Evolutionary conservation across 2,797 vertebrate genomes (phyloP).

Genomic region (Catostomus latipinnis): DNA sequence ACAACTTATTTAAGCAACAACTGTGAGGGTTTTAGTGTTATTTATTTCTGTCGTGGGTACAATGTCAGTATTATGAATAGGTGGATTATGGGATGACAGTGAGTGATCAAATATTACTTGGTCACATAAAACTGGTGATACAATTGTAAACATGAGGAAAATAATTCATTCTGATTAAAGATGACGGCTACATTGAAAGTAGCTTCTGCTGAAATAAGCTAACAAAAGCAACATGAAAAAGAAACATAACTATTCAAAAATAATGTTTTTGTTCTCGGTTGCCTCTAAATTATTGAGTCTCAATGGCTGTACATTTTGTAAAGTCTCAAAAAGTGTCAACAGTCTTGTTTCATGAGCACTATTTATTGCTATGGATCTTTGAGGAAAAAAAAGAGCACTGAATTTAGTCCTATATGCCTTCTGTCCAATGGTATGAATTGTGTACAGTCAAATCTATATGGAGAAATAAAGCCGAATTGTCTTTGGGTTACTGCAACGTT

Average conservation of each 20-base stretch:
- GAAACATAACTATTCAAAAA: conserved; percentile 23
- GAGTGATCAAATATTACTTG: background rate
- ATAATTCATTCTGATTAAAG: background rate
- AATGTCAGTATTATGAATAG: conserved; percentile 27
- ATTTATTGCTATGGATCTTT: conserved; percentile 94
- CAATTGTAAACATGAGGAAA: conserved; percentile 7
- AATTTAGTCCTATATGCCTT: conserved; percentile 90
- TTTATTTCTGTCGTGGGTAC: conserved; percentile 22
- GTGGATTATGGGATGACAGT: conserved; percentile 23
- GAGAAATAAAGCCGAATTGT: conserved; percentile 89
- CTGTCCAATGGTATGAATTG: conserved; percentile 89
- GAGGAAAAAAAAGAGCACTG: conserved; percentile 80
- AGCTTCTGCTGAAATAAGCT: background rate
- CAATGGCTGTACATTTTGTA: conserved; percentile 96
- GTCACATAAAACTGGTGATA: conserved; percentile 30
- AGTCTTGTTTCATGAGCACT: conserved; percentile 86
- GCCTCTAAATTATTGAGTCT: conserved; percentile 76
- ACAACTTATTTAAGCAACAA: conserved; percentile 9
- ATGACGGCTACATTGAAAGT: background rate
- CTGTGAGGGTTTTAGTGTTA: conserved; percentile 7
- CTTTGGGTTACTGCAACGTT: conserved; percentile 78
- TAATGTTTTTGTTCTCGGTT: conserved; percentile 51
- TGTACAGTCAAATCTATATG: conserved; percentile 87
- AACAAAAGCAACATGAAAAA: conserved; percentile 26
- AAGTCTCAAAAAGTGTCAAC: conserved; percentile 87